A percentile compares a stretch with the other conserved stretches of the same genome.
Conservation (phyloP, 2,113 vertebrate genomes). For the Rattus rattus region DNA sequence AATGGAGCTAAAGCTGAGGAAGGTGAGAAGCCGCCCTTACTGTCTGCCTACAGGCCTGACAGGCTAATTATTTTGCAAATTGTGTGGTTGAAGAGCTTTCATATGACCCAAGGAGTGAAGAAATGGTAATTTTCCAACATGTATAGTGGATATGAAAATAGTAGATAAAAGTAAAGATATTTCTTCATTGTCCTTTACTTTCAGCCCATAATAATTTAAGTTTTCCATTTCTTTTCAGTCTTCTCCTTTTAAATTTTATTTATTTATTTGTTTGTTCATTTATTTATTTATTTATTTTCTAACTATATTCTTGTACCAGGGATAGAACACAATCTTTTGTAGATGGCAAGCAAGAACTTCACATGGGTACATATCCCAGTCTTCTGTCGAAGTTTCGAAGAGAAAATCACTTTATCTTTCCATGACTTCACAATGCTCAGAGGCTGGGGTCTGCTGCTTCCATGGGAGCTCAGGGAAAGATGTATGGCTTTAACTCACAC, state of each 20-base stretch:
- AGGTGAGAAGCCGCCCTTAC: not conserved
- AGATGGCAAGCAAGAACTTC: not conserved
- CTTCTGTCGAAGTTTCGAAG: slow-evolving; percentile 18
- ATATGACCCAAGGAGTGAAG: not conserved
- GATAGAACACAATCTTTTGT: not conserved
- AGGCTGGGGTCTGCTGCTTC: not conserved
- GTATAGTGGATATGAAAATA: not conserved
- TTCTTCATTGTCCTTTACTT: not conserved
- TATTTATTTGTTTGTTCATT: not conserved
- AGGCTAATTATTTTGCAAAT: slow-evolving; percentile 35
- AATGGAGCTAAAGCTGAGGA: not conserved
- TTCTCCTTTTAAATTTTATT: not conserved
- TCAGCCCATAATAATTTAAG: not conserved
- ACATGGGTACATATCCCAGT: too few species aligned
- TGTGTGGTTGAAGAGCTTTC: slow-evolving; percentile 39
- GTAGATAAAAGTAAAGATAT: not conserved
- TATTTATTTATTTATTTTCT: not conserved
- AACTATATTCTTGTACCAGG: not conserved
- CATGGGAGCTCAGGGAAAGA: not conserved
- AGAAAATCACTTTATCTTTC: slow-evolving; percentile 9
- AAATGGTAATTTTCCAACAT: not conserved
- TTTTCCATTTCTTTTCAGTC: not conserved
- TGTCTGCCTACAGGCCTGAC: not conserved
- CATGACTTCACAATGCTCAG: not conserved
- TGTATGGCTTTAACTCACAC: not conserved